These are phyloP conservation scores for Hiodon tergisus DNA, from an alignment of 2,113 vertebrate genomes.

Conservation along the genomic window DNA sequence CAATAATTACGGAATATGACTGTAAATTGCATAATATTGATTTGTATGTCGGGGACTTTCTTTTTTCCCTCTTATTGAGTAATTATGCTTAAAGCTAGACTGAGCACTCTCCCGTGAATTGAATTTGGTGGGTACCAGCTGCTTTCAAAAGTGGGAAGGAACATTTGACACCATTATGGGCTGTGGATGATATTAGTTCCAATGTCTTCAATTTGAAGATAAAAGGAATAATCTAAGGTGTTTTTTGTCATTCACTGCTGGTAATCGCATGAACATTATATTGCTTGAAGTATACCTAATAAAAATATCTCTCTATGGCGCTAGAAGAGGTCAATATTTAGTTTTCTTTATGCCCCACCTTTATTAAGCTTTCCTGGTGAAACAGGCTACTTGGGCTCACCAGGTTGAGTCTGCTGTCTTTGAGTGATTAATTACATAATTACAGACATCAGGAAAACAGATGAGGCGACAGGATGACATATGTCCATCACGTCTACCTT, in stretches of 20 bases:
- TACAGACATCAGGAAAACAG: constrained; percentile 33
- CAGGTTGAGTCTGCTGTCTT: neutral
- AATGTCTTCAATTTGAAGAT: neutral
- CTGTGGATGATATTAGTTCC: constrained; percentile 40
- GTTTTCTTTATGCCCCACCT: neutral
- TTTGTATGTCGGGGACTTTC: constrained; percentile 44
- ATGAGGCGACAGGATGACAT: constrained; percentile 36
- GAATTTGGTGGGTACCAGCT: constrained; percentile 41
- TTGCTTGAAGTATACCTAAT: neutral
- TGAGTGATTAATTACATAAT: constrained; percentile 38
- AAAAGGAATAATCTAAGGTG: neutral
- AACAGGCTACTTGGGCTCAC: neutral
- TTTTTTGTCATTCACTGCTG: constrained; percentile 41
- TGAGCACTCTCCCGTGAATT: constrained; percentile 47
- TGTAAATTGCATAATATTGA: constrained; percentile 58
- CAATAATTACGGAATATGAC: constrained; percentile 53
- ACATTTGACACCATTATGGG: constrained; percentile 43
- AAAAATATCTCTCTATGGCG: neutral
- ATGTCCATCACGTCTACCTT: constrained; percentile 27
- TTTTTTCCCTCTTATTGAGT: constrained; percentile 29
- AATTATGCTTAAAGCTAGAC: constrained; percentile 49
- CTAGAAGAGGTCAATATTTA: neutral
- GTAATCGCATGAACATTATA: neutral
- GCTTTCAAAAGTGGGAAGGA: constrained; percentile 52
- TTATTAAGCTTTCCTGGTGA: neutral